Evolutionary conservation across 1,140 invertebrate species (phyloP).

Genomic region (Drosophila nannoptera): DNA sequence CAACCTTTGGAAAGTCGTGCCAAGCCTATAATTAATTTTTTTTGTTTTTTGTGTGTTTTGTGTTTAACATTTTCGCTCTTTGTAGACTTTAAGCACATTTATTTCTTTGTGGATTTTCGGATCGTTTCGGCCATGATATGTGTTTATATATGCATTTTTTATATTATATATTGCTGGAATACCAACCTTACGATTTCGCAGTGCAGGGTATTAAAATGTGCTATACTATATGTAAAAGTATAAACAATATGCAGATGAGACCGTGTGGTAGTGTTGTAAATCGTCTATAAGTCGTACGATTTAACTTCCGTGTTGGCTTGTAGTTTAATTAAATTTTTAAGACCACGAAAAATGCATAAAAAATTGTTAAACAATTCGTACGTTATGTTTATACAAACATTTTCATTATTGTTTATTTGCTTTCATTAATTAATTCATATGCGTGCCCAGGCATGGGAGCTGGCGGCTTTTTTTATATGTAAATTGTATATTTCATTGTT

Average conservation of each 20-base stretch:
- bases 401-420: slow-evolving; percentile 52
- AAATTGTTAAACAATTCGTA: slow-evolving; percentile 47
- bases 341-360: slow-evolving; percentile 35
- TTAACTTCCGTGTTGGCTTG: slow-evolving; percentile 53
- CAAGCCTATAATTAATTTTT: slow-evolving; percentile 29
- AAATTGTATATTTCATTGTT: slow-evolving; percentile 62
- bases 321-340: slow-evolving; percentile 9
- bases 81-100: neutral
- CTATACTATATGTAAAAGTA: neutral
- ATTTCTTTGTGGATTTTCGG: slow-evolving; percentile 23
- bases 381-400: slow-evolving; percentile 44
- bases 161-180: slow-evolving; percentile 17
- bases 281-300: slow-evolving; percentile 12
- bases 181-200: slow-evolving; percentile 36
- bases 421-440: slow-evolving; percentile 67
- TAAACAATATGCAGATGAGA: slow-evolving; percentile 25
- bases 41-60: slow-evolving; percentile 4
- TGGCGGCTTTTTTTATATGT: slow-evolving; percentile 58
- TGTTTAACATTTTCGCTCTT: slow-evolving; percentile 10
- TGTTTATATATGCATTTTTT: slow-evolving; percentile 3
- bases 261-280: slow-evolving; percentile 37
- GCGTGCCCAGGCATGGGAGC: slow-evolving; percentile 44
- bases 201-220: slow-evolving; percentile 7
- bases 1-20: neutral
- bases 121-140: neutral